phyloP scores from a whole-genome alignment of 2,888 invertebrate species.

The Conomelus anceps region DNA sequence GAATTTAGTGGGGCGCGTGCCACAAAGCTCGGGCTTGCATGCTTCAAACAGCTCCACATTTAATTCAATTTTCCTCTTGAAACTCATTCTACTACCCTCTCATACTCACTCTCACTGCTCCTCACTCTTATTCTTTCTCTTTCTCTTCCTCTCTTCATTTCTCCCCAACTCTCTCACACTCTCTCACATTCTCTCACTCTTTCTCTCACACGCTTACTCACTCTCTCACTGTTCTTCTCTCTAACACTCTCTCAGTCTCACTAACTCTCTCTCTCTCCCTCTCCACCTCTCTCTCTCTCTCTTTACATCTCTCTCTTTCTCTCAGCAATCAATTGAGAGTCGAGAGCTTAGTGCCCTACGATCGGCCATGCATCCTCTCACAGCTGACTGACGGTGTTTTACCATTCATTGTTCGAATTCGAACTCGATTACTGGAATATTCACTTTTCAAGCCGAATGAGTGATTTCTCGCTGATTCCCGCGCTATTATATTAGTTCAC shows the following conservation, averaged over 20 bases:
- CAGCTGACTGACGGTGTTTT: not conserved
- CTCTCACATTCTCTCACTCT: slow-evolving; percentile 5
- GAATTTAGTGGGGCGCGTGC: not conserved
- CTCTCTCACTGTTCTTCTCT: too few species aligned
- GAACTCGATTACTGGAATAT: not conserved
- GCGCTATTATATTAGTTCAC: not conserved
- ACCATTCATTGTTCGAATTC: not conserved
- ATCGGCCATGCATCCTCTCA: not conserved
- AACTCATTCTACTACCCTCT: slow-evolving; percentile 20
- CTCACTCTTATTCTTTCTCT: slow-evolving; percentile 14
- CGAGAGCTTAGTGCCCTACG: not conserved
- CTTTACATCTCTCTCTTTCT: not conserved
- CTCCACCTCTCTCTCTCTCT: not conserved
- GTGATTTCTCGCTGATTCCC: not conserved
- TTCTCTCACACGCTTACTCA: not conserved
- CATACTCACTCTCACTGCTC: slow-evolving; percentile 17
- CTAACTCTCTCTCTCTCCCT: not conserved
- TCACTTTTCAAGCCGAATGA: not conserved
- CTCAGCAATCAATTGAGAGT: not conserved
- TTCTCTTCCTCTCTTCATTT: slow-evolving; percentile 3
- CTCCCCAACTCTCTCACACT: slow-evolving; percentile 20
- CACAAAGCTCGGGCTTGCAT: not conserved
- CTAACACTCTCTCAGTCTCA: not conserved
- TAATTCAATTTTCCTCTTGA: slow-evolving; percentile 22
- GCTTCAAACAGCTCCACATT: not conserved